Base-by-base conservation (phyloP, 2,113 vertebrate genomes). In the Leptosomus discolor region DNA sequence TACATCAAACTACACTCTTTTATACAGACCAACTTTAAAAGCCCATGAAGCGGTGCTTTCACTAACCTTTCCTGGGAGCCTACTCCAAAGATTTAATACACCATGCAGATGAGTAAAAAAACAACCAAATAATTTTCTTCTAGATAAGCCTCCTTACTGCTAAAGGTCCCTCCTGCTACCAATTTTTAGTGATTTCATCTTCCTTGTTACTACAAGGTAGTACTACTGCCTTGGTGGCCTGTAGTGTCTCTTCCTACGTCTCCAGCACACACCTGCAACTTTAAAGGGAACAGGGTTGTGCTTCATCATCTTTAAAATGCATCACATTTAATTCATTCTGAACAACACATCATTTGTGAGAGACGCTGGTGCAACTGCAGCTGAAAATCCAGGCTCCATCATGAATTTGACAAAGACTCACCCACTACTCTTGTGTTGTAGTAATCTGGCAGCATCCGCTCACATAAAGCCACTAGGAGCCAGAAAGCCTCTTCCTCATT, bases 371-470 rank as follows among this genome's bases (percentile, higher is more conserved):
- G 60, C 5, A 63, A 61, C 37, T 13, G 18, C 2, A 83, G 77
- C 57, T 90, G 82, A 70, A 82, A 85, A 93, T 29, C 50, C 67
- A 76, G 56, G 60, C 48, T 80, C 51, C 70, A 85, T 80, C 39
- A 65, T 5, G 46, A 85, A 86, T 36, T 8, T 75, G 34, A 7
- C 12, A 37, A n/a, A 85, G 73, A 99, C 99, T 98, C 94, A 99
- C 99, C 99, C 77, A 99, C 99, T 32, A 99, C 99, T 87, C 99
- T 98, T 81, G 99, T 99, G 97, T 99, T 99, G 98, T 99, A 99
- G 97, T 99, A 99, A 97, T 99, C 99, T 0, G 99, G 99, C 81
- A 99, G 97, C 99, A 99, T 99, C 14, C 99, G 98, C 93, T 99
- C 99, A 54, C 99, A 99, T 26, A 99, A 98, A 22, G 99, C 99